Conservation (phyloP, 2,797 vertebrate species). For the Steatocranus sp. region DNA sequence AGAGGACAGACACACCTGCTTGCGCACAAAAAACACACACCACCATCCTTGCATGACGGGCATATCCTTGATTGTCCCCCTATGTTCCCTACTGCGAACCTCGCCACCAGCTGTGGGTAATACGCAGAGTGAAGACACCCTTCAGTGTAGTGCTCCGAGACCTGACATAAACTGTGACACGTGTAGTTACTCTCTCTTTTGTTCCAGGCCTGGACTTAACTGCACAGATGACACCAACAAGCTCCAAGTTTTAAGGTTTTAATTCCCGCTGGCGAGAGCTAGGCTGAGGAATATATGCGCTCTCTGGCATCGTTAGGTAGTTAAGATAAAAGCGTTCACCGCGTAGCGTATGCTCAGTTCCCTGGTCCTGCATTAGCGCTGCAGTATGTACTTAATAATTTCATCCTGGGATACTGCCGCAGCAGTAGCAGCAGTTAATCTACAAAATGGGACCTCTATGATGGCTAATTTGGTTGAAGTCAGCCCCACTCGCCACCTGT, state of each 20-base stretch:
- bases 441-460: conserved; percentile 19
- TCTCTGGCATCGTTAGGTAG: conserved; percentile 9
- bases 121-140: conserved; percentile 17
- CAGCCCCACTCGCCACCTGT: background rate
- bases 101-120: conserved; percentile 42
- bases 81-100: conserved; percentile 26
- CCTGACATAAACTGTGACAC: background rate
- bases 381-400: conserved; percentile 43
- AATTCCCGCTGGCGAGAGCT: conserved; percentile 6
- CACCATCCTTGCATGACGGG: conserved; percentile 63
- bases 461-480: conserved; percentile 34
- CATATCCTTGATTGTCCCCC: conserved; percentile 63
- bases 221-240: background rate
- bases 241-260: conserved; percentile 3
- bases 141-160: background rate
- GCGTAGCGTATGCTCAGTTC: conserved; percentile 20
- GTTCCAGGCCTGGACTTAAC: conserved; percentile 10
- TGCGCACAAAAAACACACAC: conserved; percentile 17
- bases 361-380: conserved; percentile 31
- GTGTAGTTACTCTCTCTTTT: conserved; percentile 27
- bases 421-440: conserved; percentile 36
- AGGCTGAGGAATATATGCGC: conserved; percentile 19
- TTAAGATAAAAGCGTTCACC: conserved; percentile 30
- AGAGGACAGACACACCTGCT: conserved; percentile 10
- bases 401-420: conserved; percentile 32